phyloP scores from a whole-genome alignment of 2,113 vertebrate species.

The Erpornis zantholeuca region DNA sequence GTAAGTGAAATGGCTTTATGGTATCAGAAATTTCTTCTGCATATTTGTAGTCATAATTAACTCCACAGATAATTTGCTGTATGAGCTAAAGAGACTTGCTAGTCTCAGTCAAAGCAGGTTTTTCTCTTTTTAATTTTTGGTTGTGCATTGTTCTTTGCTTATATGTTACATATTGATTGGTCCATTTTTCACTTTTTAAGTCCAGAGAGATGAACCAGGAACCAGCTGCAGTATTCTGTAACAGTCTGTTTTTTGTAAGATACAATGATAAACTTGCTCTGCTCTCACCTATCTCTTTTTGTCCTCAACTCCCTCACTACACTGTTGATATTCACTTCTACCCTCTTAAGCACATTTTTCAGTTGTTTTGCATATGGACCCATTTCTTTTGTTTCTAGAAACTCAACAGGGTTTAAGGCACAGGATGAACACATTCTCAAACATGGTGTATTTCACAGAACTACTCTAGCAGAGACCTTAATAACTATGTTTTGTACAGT shows the following conservation, averaged over 20 bases:
- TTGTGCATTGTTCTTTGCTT: neutral
- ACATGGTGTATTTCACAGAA: neutral
- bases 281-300: neutral
- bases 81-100: neutral
- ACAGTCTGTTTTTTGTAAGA: neutral
- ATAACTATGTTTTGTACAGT: neutral
- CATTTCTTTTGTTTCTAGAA: neutral
- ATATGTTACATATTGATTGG: neutral
- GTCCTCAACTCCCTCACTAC: neutral
- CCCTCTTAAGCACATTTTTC: neutral
- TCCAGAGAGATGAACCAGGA: neutral
- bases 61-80: neutral
- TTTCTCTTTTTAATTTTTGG: neutral
- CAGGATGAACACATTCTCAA: neutral
- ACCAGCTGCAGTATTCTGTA: neutral
- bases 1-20: neutral
- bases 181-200: neutral
- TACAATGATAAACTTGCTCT: neutral
- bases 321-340: neutral
- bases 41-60: neutral
- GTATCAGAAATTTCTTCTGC: neutral
- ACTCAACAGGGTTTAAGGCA: neutral
- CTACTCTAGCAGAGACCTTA: neutral
- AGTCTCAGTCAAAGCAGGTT: neutral
- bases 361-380: neutral